These are phyloP conservation scores for Lapara coniferarum DNA, from an alignment of 2,888 invertebrate species.

Conservation along the genomic window DNA sequence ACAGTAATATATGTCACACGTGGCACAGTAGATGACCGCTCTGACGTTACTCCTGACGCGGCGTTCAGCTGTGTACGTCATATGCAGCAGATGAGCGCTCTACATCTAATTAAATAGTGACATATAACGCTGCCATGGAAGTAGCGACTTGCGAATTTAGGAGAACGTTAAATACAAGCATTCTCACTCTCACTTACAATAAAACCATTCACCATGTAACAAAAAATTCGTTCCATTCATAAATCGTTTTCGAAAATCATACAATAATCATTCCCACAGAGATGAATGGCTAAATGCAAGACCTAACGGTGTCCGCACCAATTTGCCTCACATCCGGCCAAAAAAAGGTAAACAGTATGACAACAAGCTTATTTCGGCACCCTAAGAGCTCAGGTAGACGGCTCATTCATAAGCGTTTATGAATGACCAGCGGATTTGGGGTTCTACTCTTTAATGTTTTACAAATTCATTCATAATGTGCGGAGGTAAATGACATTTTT, in stretches of 20 bases:
- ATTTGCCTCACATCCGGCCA: constrained; percentile 75
- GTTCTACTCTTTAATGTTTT: constrained; percentile 32
- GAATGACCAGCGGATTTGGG: constrained; percentile 65
- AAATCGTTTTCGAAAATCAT: constrained; percentile 38
- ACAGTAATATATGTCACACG: too few relatives aligned
- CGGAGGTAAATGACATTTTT: neutral
- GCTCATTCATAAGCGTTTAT: constrained; percentile 66
- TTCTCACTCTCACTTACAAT: constrained; percentile 18
- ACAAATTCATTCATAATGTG: constrained; percentile 15
- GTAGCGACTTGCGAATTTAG: neutral
- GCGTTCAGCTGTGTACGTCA: neutral
- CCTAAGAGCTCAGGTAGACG: constrained; percentile 65
- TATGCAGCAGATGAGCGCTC: neutral
- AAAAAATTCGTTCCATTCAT: constrained; percentile 12
- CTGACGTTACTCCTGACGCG: neutral
- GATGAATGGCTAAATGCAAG: constrained; percentile 37
- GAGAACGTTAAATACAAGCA: too few relatives aligned
- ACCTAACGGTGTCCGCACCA: constrained; percentile 71
- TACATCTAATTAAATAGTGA: neutral
- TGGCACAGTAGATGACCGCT: too few relatives aligned
- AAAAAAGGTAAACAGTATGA: constrained; percentile 60
- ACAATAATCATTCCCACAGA: constrained; percentile 40
- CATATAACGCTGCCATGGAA: neutral
- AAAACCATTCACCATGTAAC: neutral
- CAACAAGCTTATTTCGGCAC: constrained; percentile 54